Evolutionary conservation across 2,888 invertebrate genomes (phyloP).

Genomic region (Dione vanillae): DNA sequence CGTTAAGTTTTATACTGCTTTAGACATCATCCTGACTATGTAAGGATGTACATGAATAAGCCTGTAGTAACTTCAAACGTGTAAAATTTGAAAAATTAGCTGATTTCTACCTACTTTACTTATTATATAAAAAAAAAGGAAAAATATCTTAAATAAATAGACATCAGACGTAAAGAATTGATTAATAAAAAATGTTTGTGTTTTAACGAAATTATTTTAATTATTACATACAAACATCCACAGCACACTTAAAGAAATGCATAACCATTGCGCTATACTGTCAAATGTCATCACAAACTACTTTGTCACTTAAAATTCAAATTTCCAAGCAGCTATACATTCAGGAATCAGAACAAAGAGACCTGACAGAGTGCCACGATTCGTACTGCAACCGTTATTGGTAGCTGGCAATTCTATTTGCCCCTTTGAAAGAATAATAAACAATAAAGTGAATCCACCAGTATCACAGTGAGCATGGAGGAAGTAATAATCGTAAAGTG

Average conservation of each 20-base stretch:
- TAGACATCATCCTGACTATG: too few species aligned
- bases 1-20: not conserved
- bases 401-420: conserved; percentile 50
- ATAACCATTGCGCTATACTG: not conserved
- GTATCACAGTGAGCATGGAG: conserved; percentile 62
- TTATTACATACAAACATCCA: not conserved
- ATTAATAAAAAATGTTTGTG: too few species aligned
- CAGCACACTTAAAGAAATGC: not conserved
- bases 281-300: conserved; percentile 3
- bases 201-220: too few species aligned
- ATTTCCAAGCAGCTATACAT: conserved; percentile 8
- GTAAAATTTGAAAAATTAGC: too few species aligned
- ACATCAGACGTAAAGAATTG: too few species aligned
- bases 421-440: conserved; percentile 59
- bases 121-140: too few species aligned
- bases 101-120: too few species aligned
- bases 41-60: too few species aligned
- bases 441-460: conserved; percentile 61
- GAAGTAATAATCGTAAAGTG: conserved; percentile 75
- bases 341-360: conserved; percentile 23
- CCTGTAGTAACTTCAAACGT: too few species aligned
- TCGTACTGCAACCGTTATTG: conserved; percentile 38
- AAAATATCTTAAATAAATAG: too few species aligned
- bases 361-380: conserved; percentile 36
- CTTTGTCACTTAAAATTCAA: conserved; percentile 11